Base-by-base conservation (phyloP, 2,888 invertebrate genomes). In the Pherbina coryleti region DNA sequence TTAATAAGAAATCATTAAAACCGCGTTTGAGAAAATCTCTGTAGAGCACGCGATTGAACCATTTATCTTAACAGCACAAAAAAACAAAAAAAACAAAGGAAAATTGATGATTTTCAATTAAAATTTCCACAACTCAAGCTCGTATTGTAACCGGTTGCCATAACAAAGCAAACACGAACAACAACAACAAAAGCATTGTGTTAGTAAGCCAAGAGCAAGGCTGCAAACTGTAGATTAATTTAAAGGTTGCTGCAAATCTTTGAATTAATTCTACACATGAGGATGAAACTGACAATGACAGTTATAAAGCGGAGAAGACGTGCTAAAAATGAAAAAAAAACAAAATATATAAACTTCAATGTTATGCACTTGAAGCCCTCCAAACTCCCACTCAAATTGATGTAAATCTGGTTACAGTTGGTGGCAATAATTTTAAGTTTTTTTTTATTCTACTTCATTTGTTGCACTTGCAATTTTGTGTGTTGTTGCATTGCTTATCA, bases 41-140 rank as follows among this genome's bases (percentile, higher is more conserved):
- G 69, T 7, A 60, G 25, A 67, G 51, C 78, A 79, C 76, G 78
- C 78, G 73, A 79, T 76, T 69, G 37, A 62, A 25, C 51, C 53
- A 31, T 69, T 66, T 51, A 66, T 64, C 8, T 17, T 25, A 34
- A 9, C 67, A 57, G 55, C 22, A 57, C 1, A 5, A 28, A 11
- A 67, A 67, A 19, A 31, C 66, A 4, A 5, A 28, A 11, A 67
- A 67, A 19, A 31, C 66, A 37, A 67, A 28, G 31, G 7, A 64
- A 51, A 75, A 75, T 19, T 64, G 22, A 55, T 67, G 75, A n/a
- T 25, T 53, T 22, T 37, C 53, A 44, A 34, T 55, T 22, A 19
- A 55, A 53, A 19, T 55, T 55, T 55, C 7, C 55, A 55, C 55
- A 64, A 31, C 44, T 44, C 44, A 44, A 44, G 14, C 44, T 11